A percentile compares a stretch with the other conserved stretches of the same genome.
phyloP scores from a whole-genome alignment of 2,797 vertebrate genomes.

The Alca torda region DNA sequence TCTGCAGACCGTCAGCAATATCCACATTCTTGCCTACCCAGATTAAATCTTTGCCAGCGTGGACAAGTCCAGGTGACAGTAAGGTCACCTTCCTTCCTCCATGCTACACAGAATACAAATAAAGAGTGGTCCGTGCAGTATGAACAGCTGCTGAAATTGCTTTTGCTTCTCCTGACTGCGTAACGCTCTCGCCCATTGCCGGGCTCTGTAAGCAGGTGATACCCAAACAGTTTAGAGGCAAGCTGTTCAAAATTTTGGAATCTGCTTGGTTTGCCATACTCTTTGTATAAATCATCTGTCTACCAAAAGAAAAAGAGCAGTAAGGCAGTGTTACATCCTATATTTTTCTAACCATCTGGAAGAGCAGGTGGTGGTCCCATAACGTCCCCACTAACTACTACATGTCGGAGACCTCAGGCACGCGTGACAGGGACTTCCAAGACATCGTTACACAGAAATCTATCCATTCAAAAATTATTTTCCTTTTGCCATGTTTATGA shows the following conservation, averaged over 20 bases:
- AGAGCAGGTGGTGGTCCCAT: not conserved
- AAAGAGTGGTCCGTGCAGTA: not conserved
- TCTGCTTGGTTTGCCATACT: not conserved
- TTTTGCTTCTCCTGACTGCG: not conserved
- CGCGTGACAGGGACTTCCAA: not conserved
- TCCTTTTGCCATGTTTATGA: not conserved
- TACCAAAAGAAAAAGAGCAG: not conserved
- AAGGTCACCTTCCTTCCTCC: not conserved
- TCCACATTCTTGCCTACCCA: not conserved
- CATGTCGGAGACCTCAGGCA: not conserved
- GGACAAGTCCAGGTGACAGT: not conserved
- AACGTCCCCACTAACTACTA: not conserved
- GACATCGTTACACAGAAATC: not conserved
- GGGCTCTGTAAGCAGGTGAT: not conserved
- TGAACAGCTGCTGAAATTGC: not conserved
- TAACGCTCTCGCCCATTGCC: not conserved
- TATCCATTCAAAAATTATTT: not conserved
- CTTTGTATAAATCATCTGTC: not conserved
- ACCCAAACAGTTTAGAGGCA: not conserved
- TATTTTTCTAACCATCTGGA: not conserved
- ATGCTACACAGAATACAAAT: not conserved
- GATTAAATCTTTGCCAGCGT: not conserved
- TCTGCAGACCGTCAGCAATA: not conserved
- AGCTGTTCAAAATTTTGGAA: constrained; percentile 1
- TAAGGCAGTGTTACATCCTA: not conserved